Base-by-base conservation (phyloP, 2,797 vertebrate species). In the Typhlichthys eigenmanni region DNA sequence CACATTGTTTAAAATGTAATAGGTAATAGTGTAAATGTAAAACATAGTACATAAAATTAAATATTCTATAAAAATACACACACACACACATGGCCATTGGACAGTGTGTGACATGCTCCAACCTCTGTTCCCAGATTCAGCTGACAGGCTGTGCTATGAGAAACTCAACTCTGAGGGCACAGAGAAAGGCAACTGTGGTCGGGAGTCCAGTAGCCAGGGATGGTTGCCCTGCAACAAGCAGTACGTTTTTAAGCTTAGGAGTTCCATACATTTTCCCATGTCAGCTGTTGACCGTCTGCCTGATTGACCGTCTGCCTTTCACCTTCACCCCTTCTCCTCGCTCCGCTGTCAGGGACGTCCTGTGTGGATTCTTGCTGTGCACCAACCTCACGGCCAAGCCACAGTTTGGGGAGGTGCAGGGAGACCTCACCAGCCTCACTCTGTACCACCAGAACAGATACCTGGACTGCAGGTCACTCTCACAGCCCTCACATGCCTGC, bases 151-250 rank as follows among this genome's bases (percentile, higher is more conserved):
- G 89, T 98, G 97, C 86, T 99, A 98, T 0, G 97, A 98, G 84
- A 98, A 96, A 79, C 90, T 99, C 77, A 99, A 98, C 12, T 93
- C 94, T 45, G 96, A 98, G 77, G 97, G 96, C 56, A 97, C 95
- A 0, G 96, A 97, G 80, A 93, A 95, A 58, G 97, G 97, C 19
- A 98, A 96, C 92, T 99, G 97, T 57, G 97, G 97, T 17, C 93
- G 87, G 1, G 94, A 95, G 68, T 13, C 85, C 60, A 76, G 68
- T 5, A 94, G 93, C 2, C 92, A 88, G 10, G 91, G 90, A 84
- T 98, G 97, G 97, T 82, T 95, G 62, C 95, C 93, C 74, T 99
- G 97, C 89, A 95, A 90, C 89, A 98, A 98, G 81, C 97, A 95
- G 97, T 98, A 56, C 34, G 29, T 34, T n/a, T 9, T 38, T 1